Evolutionary conservation across 2,113 vertebrate species (phyloP), one percentile per base, ranked within the genome.

Genomic region (Gadus chalcogrammus): DNA sequence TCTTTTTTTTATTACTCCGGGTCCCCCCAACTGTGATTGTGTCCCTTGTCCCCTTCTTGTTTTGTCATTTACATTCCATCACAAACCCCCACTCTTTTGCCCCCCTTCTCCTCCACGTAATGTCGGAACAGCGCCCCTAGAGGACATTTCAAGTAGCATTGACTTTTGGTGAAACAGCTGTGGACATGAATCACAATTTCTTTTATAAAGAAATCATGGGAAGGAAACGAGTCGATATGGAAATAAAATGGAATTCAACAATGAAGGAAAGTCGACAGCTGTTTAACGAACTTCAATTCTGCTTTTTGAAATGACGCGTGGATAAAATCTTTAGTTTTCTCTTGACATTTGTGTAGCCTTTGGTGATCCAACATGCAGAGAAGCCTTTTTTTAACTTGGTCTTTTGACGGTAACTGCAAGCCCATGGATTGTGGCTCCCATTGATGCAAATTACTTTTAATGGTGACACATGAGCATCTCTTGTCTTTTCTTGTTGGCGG

Each of bases 21-120:
- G 67, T 76, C 70, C 83, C 69, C 48, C 67, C 17, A 0, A 73
- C 68, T 7, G 31, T 4, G 48, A 56, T 82, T 27, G 27, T 28
- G 53, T 5, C 59, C 60, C 31, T 6, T 59, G 3, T 70, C 65
- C 55, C 71, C 55, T 70, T 69, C 84, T 27, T 76, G 73, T 64
- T 77, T 82, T 76, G 68, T 59, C 70, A 84, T 78, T 75, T 79
- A 88, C 90, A 92, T 91, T 92, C 91, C 91, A 83, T 80, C 55
- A 31, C 81, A 69, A 65, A 24, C 74, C 71, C 66, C 74, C 73
- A 35, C 31, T 35, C 31, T 7, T 35, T 35, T 35, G 31, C 75
- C 31, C 64, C 65, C 55, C 35, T 58, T 70, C 59, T 35, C 69
- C 66, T 70, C 73, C 69, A 80, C 83, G 85, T 84, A 80, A 80